Base-by-base conservation (phyloP, 2,797 vertebrate genomes). In the Eupleurogrammus muticus region DNA sequence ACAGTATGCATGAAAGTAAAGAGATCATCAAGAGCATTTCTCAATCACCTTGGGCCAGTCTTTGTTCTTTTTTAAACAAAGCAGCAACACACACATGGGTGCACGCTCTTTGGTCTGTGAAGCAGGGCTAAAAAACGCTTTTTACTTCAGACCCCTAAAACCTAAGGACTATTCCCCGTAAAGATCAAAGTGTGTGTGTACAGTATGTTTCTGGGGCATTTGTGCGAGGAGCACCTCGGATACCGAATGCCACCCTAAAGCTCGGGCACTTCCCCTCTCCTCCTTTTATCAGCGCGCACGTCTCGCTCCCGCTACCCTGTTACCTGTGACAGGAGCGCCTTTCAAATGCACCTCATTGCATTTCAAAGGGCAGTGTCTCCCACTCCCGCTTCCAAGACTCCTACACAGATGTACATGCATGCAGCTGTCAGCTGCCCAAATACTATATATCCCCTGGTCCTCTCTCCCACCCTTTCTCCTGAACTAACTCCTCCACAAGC, bases 281-380 rank as follows among this genome's bases (percentile, higher is more conserved):
- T 87, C 85, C 87, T 93, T 93, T 92, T 85, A 93, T 94, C 88
- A 93, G 83, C 47, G 61, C 28, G 78, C 84, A 80, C 85, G 89
- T 77, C 87, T 85, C 79, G 82, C 89, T 83, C 86, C 80, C 77
- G 79, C 81, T 88, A 87, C 89, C 4, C 5, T 80, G 89, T 91
- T 93, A 89, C 89, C 93, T 95, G 90, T 94, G 92, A 94, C 91
- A 93, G 93, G 86, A 87, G 92, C 93, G 83, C 94, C 91, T 95
- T 95, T 92, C 93, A 92, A 93, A 89, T 84, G 81, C 87, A 93
- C 83, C 92, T 95, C 93, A 92, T 83, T 95, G 94, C 95, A 94
- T 95, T 95, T 94, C 93, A 95, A 94, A 95, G 91, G 80, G 81
- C 87, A 80, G 86, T 80, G 87, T 94, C 90, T 92, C 78, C 82